Base-by-base conservation (phyloP, 2,797 vertebrate genomes). In the Cichlasoma orientale region DNA sequence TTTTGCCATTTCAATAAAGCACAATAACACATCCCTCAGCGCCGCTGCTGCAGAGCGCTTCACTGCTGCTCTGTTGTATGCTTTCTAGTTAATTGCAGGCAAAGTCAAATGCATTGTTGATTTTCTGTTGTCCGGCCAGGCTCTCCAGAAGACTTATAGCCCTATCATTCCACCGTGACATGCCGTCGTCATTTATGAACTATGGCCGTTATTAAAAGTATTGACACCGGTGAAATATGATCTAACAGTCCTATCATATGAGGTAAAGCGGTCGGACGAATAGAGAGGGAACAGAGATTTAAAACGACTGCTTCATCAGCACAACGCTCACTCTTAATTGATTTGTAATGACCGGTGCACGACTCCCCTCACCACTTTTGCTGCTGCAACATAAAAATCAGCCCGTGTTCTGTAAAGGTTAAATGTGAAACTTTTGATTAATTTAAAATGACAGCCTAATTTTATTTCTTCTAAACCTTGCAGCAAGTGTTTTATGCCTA, bases 221-320 rank as follows among this genome's bases (percentile, higher is more conserved):
- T 87, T 33, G 84, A 84, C 82, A 75, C 0, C 14, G 50, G 61
- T 88, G 86, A 90, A 80, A 84, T 76, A 86, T 70, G 85, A 77
- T 44, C 53, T 9, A 31, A 59, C 54, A 7, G 78, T 2, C 33
- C 19, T 4, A 23, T 61, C 11, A 11, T 33, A 18, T 0, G 25
- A 58, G 68, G 44, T 38, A 8, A 50, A 68, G 38, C 1, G 23
- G 7, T 66, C 6, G 59, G 59, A 66, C 14, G 44, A 44, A 68
- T 68, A 66, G 56, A 12, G 66, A 78, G 77, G 57, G 69, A 56
- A 70, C 25, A 44, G 44, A 68, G 63, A 29, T 50, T 29, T 68
- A 50, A 68, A 68, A 50, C 2, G 18, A 50, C 41, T 50, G 27
- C 61, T 50, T 68, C n/a, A 50, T 50, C 41, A 21, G 29, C 74